A percentile compares a stretch with the other conserved stretches of the same genome.
Conservation (phyloP, 2,113 vertebrate genomes). For the Ochotona princeps region DNA sequence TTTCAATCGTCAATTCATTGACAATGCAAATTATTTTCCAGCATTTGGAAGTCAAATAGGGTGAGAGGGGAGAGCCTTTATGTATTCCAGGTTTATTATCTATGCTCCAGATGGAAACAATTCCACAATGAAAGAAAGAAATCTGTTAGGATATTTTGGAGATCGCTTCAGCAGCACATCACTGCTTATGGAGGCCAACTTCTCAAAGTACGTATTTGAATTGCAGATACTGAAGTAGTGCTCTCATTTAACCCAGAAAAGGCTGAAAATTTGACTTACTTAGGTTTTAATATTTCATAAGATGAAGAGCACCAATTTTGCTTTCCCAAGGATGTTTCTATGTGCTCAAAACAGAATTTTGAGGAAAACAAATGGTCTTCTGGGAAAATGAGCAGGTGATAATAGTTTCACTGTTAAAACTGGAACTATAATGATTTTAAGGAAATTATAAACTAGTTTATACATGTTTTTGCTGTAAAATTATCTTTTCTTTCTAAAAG, state of each 20-base stretch:
- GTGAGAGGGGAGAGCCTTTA: constrained; percentile 78
- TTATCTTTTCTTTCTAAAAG: neutral
- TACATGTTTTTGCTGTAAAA: constrained; percentile 19
- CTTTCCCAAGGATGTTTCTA: neutral
- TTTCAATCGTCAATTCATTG: constrained; percentile 78
- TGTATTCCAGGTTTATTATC: constrained; percentile 80
- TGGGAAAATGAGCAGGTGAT: constrained; percentile 10
- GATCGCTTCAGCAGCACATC: constrained; percentile 84
- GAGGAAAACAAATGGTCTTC: neutral
- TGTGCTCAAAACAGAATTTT: neutral
- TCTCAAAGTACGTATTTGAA: constrained; percentile 87
- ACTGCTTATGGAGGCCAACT: constrained; percentile 83
- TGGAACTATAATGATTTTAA: neutral
- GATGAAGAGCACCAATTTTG: neutral
- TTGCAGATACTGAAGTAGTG: constrained; percentile 82
- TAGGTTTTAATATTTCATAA: constrained; percentile 45
- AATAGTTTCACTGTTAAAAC: constrained; percentile 17
- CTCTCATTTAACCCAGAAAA: constrained; percentile 81
- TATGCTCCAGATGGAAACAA: constrained; percentile 85
- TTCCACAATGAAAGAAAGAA: constrained; percentile 86
- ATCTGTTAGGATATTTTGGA: constrained; percentile 87
- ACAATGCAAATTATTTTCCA: constrained; percentile 78
- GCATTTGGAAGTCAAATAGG: constrained; percentile 81
- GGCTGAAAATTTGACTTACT: constrained; percentile 68
- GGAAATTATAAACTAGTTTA: neutral